Evolutionary conservation across 2,888 invertebrate species (phyloP).

Genomic region (Sipunculus nudus): DNA sequence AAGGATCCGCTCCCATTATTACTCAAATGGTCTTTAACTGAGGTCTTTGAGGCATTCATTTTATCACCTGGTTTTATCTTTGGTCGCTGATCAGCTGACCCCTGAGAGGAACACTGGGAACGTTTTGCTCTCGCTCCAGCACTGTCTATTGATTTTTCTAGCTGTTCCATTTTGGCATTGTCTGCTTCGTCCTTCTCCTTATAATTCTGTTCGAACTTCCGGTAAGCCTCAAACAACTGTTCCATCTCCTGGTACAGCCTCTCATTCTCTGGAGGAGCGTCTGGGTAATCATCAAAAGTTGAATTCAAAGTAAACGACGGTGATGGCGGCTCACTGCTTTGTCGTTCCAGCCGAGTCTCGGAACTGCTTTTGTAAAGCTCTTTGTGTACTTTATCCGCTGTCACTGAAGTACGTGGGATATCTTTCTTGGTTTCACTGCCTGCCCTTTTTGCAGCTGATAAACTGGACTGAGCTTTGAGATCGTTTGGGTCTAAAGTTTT

Average conservation of each 20-base stretch:
- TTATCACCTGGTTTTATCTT: not conserved
- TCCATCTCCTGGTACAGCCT: conserved; percentile 61
- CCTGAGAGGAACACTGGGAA: not conserved
- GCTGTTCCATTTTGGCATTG: not conserved
- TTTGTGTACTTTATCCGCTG: no score
- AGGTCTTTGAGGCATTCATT: no score
- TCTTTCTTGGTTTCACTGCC: no score
- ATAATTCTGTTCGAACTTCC: conserved; percentile 47
- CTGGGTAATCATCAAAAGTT: conserved; percentile 35
- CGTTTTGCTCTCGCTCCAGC: not conserved
- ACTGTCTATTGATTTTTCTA: not conserved
- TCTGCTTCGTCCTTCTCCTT: not conserved
- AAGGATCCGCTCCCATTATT: no score
- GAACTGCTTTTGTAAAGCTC: no score
- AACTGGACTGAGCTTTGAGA: no score
- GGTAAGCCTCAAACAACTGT: conserved; percentile 55
- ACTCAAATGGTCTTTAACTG: no score
- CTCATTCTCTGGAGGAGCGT: conserved; percentile 57
- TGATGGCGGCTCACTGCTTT: no score
- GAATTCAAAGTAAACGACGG: conserved; percentile 7
- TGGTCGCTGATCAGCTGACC: not conserved
- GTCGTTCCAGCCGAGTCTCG: no score
- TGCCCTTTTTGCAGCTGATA: no score
- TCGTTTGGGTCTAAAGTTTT: no score
- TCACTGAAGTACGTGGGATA: no score